A percentile compares a stretch with the other conserved stretches of the same genome.
phyloP scores from a whole-genome alignment of 1,140 invertebrate genomes.

The Argopecten irradians region DNA sequence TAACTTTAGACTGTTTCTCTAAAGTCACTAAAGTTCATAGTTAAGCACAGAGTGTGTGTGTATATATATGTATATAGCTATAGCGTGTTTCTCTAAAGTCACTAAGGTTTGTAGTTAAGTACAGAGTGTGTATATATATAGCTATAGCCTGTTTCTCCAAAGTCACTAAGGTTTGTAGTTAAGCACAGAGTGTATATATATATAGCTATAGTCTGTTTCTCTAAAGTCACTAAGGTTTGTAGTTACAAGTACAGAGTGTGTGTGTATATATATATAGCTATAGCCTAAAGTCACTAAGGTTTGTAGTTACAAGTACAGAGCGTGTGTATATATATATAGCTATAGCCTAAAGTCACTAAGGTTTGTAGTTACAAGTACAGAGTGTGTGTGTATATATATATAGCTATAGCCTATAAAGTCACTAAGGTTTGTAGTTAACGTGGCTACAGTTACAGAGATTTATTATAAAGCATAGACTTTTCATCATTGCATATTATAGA shows the following conservation, averaged over 20 bases:
- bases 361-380: slow-evolving; percentile 76
- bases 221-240: slow-evolving; percentile 91
- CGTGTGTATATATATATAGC: too few species aligned
- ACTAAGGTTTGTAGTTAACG: too few species aligned
- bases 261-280: too few species aligned
- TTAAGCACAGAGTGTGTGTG: too few species aligned
- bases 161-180: slow-evolving; percentile 98
- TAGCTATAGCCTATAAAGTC: background rate
- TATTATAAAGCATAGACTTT: too few species aligned
- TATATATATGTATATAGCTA: too few species aligned
- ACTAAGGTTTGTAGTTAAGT: slow-evolving; percentile 98
- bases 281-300: slow-evolving; percentile 92
- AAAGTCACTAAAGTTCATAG: slow-evolving; percentile 89
- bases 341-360: slow-evolving; percentile 94
- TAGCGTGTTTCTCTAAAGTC: slow-evolving; percentile 83
- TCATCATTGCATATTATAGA: too few species aligned
- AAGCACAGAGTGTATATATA: slow-evolving; percentile 80
- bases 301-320: slow-evolving; percentile 92
- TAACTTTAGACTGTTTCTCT: slow-evolving; percentile 93
- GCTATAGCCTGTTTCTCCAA: slow-evolving; percentile 78
- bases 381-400: slow-evolving; percentile 33
- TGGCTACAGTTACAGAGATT: too few species aligned
- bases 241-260: too few species aligned
- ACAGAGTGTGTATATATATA: slow-evolving; percentile 35
- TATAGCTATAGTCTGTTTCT: slow-evolving; percentile 91